Percentiles rank a stretch among this genome's conserved stretches.
Evolutionary conservation across 2,888 invertebrate genomes (phyloP).

Genomic region (Ennomos quercinarius): DNA sequence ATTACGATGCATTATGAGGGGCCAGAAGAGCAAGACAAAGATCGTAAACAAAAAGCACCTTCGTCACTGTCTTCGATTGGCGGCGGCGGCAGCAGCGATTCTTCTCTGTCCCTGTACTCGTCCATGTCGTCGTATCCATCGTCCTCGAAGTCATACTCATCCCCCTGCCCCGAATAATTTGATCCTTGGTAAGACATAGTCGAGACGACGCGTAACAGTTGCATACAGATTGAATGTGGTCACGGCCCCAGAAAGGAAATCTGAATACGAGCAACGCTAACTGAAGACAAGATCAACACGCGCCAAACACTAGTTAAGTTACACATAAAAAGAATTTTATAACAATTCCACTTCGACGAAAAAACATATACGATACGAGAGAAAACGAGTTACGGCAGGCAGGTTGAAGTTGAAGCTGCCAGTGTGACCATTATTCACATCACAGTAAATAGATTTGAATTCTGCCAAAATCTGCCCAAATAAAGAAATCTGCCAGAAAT

Average conservation of each 20-base stretch:
- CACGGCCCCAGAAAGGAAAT: constrained; percentile 73
- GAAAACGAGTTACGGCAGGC: constrained; percentile 31
- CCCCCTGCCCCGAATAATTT: constrained; percentile 88
- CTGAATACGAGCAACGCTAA: constrained; percentile 57
- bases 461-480: no score
- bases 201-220: constrained; percentile 83
- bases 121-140: constrained; percentile 89
- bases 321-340: constrained; percentile 74
- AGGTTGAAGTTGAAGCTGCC: constrained; percentile 63
- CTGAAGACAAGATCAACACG: constrained; percentile 57
- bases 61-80: constrained; percentile 87
- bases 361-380: constrained; percentile 69
- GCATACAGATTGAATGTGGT: constrained; percentile 81
- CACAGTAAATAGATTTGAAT: no score
- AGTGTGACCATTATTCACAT: no score
- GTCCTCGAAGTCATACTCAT: constrained; percentile 91
- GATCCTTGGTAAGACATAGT: constrained; percentile 89
- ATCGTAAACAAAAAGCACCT: constrained; percentile 81
- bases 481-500: no score
- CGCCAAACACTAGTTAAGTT: constrained; percentile 63
- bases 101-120: constrained; percentile 88
- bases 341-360: constrained; percentile 60
- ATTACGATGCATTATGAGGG: constrained; percentile 51
- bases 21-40: constrained; percentile 60
- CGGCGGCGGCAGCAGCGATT: constrained; percentile 78